A percentile compares a stretch with the other conserved stretches of the same genome.
phyloP scores from a whole-genome alignment of 2,888 invertebrate species.

The Acronicta alni region DNA sequence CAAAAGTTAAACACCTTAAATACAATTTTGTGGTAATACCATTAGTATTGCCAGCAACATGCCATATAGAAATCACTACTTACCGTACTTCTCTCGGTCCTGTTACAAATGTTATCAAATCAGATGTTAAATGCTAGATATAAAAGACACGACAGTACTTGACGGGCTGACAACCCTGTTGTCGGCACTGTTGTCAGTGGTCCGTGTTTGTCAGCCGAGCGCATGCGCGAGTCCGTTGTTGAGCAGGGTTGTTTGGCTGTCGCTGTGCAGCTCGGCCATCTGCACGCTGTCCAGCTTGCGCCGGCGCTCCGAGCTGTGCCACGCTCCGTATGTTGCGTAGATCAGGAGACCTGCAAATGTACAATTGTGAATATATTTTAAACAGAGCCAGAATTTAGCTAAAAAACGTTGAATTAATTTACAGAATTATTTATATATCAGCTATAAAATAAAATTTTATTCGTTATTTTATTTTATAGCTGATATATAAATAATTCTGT shows the following conservation, averaged over 20 bases:
- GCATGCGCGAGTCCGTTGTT: slow-evolving; percentile 68
- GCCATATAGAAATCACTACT: background rate
- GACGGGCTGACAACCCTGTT: slow-evolving; percentile 67
- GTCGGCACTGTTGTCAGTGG: background rate
- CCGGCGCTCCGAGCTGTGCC: slow-evolving; percentile 90
- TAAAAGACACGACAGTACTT: slow-evolving; percentile 76
- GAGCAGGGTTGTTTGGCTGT: slow-evolving; percentile 79
- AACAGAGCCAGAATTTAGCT: too few species aligned
- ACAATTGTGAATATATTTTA: background rate
- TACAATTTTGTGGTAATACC: too few species aligned
- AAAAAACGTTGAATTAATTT: too few species aligned
- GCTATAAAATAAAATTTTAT: too few species aligned
- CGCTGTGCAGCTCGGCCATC: slow-evolving; percentile 74
- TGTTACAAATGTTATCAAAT: background rate
- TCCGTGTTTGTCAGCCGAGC: slow-evolving; percentile 74
- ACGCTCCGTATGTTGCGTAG: slow-evolving; percentile 93
- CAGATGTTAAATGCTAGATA: slow-evolving; percentile 74
- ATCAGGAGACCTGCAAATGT: slow-evolving; percentile 91
- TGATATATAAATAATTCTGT: too few species aligned
- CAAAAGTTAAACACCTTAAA: too few species aligned
- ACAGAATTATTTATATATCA: too few species aligned
- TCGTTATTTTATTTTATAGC: too few species aligned
- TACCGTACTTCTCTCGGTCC: background rate
- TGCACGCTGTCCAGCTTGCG: slow-evolving; percentile 69
- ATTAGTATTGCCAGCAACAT: too few species aligned